Base-by-base conservation (phyloP, 2,113 vertebrate species). In the Aegypius monachus region DNA sequence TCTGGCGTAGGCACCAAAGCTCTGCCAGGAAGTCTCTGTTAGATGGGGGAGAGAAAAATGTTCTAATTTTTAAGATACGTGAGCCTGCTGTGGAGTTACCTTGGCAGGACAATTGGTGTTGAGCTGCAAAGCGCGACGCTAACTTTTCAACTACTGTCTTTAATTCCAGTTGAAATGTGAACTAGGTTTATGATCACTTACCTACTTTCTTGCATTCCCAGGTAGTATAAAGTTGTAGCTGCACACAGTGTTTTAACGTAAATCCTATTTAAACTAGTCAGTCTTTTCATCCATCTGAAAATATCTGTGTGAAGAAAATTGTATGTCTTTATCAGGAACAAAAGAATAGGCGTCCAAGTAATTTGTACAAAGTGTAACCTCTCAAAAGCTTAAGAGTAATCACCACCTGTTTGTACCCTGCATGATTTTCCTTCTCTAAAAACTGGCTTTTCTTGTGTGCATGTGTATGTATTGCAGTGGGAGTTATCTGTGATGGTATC, bases 361-460 rank as follows among this genome's bases (percentile, higher is more conserved):
- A 72, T 75, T 63, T 91, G 48, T 68, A 40, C 61, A 21, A 16
- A 72, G 47, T 11, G 11, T 66, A 45, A 77, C 42, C 89, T 86
- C 62, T 75, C 45, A 67, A 65, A 94, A 95, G 29, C 23, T 81
- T 22, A 59, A 29, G 16, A 91, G 10, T 59, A 59, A 74, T 73
- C 48, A 48, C 16, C 42, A 47, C 43, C 21, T 3, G 0, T 86
- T 81, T 79, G n/a, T 63, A 50, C 40, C 38, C 67, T 32, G 93
- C 91, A 91, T 96, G 85, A 23, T 81, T 92, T 95, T 87, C 68
- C 95, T 63, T 38, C 81, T 92, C 55, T 73, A 21, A 75, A 95
- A 89, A 18, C 19, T 32, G 31, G 2, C 13, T 88, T 85, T 91
- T 81, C 31, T 58, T 62, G 1, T 32, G 5, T 62, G 81, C 50